These are phyloP conservation scores for Drosophila kikkawai DNA, from an alignment of 1,140 invertebrate species.

Conservation along the genomic window DNA sequence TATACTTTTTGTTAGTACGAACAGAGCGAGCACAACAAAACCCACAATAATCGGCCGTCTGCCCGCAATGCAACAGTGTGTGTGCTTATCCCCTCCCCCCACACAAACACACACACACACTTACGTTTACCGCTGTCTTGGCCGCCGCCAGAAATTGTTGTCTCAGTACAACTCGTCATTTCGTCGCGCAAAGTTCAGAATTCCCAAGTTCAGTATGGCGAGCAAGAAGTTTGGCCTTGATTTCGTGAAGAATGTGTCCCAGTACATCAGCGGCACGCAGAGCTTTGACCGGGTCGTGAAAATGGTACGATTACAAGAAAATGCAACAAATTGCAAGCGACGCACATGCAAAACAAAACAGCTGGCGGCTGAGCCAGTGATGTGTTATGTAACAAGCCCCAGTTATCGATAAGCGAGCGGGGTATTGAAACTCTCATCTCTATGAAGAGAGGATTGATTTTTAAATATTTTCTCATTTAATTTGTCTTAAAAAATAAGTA, in stretches of 20 bases:
- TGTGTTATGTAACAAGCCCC: constrained; percentile 50
- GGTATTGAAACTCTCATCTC: constrained; percentile 1
- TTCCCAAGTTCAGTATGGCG: constrained; percentile 55
- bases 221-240: constrained; percentile 82
- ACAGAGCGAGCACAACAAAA: constrained; percentile 68
- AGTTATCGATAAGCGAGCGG: constrained; percentile 60
- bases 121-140: constrained; percentile 46
- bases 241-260: constrained; percentile 78
- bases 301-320: constrained; percentile 82
- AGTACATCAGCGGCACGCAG: constrained; percentile 64
- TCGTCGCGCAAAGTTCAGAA: constrained; percentile 30
- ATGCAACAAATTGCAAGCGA: constrained; percentile 6
- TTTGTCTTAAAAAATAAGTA: neutral
- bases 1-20: constrained; percentile 6
- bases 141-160: constrained; percentile 8
- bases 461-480: neutral
- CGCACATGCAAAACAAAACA: constrained; percentile 38
- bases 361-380: constrained; percentile 36
- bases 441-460: too few relatives aligned
- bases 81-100: neutral
- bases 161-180: constrained; percentile 42
- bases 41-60: neutral
- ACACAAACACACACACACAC: constrained; percentile 9
- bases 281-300: constrained; percentile 85
- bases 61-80: constrained; percentile 1